A percentile compares a stretch with the other conserved stretches of the same genome.
Evolutionary conservation across 1,140 invertebrate species (phyloP).

Genomic region (Gryllus bimaculatus): DNA sequence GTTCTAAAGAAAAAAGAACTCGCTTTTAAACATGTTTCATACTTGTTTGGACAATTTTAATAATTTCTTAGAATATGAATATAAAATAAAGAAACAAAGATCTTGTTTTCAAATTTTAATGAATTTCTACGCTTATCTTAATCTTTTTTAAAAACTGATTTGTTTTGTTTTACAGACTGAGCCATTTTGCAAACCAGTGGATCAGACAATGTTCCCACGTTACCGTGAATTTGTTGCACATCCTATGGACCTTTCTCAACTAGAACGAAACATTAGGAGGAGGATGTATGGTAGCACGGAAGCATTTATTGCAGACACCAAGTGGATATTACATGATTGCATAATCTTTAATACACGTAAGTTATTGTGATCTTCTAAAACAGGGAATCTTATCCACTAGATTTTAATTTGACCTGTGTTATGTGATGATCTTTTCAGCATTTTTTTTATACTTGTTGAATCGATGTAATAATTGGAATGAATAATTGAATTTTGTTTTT

Average conservation of each 20-base stretch:
- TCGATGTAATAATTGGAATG: too few relatives aligned
- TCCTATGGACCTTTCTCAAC: conserved; percentile 69
- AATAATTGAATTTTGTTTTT: neutral
- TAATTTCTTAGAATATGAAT: too few relatives aligned
- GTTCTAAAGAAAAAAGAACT: too few relatives aligned
- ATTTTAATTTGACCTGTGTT: too few relatives aligned
- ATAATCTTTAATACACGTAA: conserved; percentile 80
- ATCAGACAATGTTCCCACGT: conserved; percentile 52
- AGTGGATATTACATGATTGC: conserved; percentile 89
- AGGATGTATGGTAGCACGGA: conserved; percentile 81
- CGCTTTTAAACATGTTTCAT: too few relatives aligned
- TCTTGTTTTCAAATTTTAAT: too few relatives aligned
- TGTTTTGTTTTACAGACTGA: conserved; percentile 42
- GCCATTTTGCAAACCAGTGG: conserved; percentile 66
- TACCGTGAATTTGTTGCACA: conserved; percentile 73
- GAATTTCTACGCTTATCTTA: too few relatives aligned
- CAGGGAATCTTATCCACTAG: too few relatives aligned
- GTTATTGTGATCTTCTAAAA: conserved; percentile 26
- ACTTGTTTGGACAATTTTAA: too few relatives aligned
- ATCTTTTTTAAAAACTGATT: neutral
- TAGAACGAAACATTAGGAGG: conserved; percentile 67
- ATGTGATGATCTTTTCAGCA: too few relatives aligned
- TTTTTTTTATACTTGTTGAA: too few relatives aligned
- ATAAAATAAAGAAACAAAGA: too few relatives aligned
- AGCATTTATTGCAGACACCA: conserved; percentile 77